Conservation (phyloP, 2,888 invertebrate species). For the Phengaris alcon region DNA sequence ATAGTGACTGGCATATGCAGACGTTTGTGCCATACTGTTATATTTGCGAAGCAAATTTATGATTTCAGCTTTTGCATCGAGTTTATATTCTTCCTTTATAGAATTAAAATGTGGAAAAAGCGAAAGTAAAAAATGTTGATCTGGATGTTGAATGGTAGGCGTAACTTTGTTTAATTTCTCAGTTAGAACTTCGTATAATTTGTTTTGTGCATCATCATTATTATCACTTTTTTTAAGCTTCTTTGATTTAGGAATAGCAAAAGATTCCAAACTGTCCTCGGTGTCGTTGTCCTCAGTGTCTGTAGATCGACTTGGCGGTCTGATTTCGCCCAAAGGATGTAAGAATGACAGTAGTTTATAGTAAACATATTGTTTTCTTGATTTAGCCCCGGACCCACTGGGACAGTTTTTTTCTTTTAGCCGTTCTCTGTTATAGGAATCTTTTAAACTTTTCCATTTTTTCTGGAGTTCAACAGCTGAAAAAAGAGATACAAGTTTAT, state of each 20-base stretch:
- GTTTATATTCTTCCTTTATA: neutral
- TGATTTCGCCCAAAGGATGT: neutral
- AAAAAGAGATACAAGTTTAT: conserved; percentile 25
- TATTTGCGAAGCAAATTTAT: conserved; percentile 25
- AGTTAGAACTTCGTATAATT: neutral
- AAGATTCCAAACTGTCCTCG: too few relatives aligned
- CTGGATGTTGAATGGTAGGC: neutral
- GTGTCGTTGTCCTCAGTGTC: too few relatives aligned
- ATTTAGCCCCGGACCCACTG: conserved; percentile 4
- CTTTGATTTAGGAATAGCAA: too few relatives aligned
- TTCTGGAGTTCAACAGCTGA: conserved; percentile 35
- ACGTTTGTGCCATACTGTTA: conserved; percentile 21
- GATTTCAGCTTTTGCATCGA: conserved; percentile 14
- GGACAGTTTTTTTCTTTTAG: neutral
- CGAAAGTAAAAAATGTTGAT: neutral
- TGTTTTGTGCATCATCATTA: neutral
- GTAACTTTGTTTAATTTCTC: neutral
- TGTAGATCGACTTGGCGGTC: neutral
- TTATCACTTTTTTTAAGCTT: too few relatives aligned
- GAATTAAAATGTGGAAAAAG: neutral
- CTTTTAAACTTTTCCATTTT: conserved; percentile 39
- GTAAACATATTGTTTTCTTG: neutral
- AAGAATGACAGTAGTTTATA: neutral
- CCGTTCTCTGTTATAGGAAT: conserved; percentile 39
- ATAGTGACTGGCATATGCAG: conserved; percentile 27